Percentiles rank a stretch among this genome's conserved stretches.
Conservation (phyloP, 2,888 invertebrate genomes). For the Agrochola macilenta region DNA sequence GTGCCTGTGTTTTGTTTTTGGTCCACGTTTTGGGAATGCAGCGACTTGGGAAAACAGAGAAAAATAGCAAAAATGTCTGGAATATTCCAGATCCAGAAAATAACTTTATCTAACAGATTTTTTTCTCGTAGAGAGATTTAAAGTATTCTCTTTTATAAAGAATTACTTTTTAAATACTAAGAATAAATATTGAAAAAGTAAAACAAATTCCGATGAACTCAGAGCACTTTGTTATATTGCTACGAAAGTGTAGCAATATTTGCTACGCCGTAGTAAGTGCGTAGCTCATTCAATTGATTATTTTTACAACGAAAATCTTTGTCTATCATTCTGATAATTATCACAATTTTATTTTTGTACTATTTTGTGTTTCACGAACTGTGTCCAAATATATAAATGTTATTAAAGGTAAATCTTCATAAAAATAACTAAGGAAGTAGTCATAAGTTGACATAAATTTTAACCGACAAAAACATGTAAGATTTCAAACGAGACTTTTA, state of each 20-base stretch:
- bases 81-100: background rate
- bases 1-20: slow-evolving; percentile 72
- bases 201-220: background rate
- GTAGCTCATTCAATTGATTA: too few relatives aligned
- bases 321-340: background rate
- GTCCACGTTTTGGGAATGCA: slow-evolving; percentile 58
- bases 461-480: background rate
- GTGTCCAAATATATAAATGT: too few relatives aligned
- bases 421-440: too few relatives aligned
- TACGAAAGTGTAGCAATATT: background rate
- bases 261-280: slow-evolving; percentile 8
- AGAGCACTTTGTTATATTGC: background rate
- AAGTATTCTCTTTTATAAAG: background rate
- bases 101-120: background rate
- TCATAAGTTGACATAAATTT: too few relatives aligned
- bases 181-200: background rate
- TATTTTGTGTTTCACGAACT: too few relatives aligned
- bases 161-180: background rate
- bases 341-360: too few relatives aligned
- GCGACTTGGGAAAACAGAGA: background rate
- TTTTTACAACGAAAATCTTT: background rate
- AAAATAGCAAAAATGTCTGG: background rate
- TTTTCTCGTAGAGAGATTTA: background rate
- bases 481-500: background rate
- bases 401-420: background rate